These are phyloP conservation scores for Drosophila tanythrix DNA, from an alignment of 2,888 invertebrate genomes.

Conservation along the genomic window DNA sequence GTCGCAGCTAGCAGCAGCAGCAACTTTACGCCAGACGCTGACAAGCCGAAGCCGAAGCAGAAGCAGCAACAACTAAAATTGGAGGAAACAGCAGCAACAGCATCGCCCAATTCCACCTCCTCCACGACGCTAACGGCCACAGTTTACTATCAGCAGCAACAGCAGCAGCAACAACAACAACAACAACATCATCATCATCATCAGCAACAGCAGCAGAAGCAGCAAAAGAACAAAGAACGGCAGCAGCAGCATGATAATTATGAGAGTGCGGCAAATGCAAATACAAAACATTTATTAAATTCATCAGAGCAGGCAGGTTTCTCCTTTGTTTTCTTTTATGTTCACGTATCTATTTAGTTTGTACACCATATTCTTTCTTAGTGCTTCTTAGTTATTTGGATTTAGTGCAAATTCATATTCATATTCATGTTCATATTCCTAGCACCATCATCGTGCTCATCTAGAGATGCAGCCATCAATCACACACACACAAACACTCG, in stretches of 20 bases:
- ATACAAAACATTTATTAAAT: slow-evolving; percentile 64
- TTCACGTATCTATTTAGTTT: slow-evolving; percentile 41
- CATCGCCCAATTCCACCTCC: slow-evolving; percentile 16
- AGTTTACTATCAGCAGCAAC: slow-evolving; percentile 73
- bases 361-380: slow-evolving; percentile 30
- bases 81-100: slow-evolving; percentile 10
- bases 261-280: slow-evolving; percentile 60
- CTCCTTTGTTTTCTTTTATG: slow-evolving; percentile 43
- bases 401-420: slow-evolving; percentile 17
- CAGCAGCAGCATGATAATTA: slow-evolving; percentile 44
- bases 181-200: slow-evolving; percentile 23
- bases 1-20: slow-evolving; percentile 27
- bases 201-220: slow-evolving; percentile 49
- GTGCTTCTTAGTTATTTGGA: slow-evolving; percentile 54
- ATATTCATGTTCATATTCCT: background rate
- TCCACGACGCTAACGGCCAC: slow-evolving; percentile 70
- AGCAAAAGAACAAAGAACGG: slow-evolving; percentile 23
- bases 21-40: slow-evolving; percentile 12
- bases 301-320: slow-evolving; percentile 79
- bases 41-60: slow-evolving; percentile 29
- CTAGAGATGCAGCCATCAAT: slow-evolving; percentile 21
- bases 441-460: slow-evolving; percentile 2
- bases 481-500: slow-evolving; percentile 3
- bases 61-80: slow-evolving; percentile 13
- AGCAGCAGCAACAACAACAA: slow-evolving; percentile 31